Conservation (phyloP, 2,888 invertebrate genomes). For the Campoplex capitator region DNA sequence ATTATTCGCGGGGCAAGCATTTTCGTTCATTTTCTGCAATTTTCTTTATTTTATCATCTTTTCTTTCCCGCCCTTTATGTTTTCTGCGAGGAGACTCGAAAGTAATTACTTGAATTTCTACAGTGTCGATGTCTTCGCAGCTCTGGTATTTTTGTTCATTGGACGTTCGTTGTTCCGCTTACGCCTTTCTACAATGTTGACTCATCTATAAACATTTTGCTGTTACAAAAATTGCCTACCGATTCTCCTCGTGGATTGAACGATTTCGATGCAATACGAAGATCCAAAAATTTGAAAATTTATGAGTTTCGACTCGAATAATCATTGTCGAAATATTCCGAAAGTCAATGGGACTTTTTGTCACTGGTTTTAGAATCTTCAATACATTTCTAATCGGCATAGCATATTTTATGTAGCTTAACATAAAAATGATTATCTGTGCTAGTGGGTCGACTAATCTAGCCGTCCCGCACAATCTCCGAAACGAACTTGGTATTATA, state of each 20-base stretch:
- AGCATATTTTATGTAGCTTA: constrained; percentile 42
- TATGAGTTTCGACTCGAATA: not conserved
- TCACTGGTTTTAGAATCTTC: constrained; percentile 1
- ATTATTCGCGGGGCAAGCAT: not conserved
- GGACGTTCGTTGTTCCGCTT: not conserved
- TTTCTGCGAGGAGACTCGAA: not conserved
- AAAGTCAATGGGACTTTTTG: constrained; percentile 37
- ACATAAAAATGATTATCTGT: constrained; percentile 79
- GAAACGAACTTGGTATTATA: not conserved
- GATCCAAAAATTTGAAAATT: not conserved
- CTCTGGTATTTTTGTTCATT: not conserved
- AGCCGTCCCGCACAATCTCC: constrained; percentile 78
- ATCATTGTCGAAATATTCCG: constrained; percentile 74
- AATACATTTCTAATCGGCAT: not conserved
- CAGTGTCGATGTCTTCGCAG: too few relatives aligned
- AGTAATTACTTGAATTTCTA: not conserved
- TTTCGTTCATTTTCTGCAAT: not conserved
- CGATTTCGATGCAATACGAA: not conserved
- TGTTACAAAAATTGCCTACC: not conserved
- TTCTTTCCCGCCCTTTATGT: constrained; percentile 9
- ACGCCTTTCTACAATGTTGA: not conserved
- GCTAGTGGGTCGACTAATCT: constrained; percentile 81
- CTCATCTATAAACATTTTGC: not conserved
- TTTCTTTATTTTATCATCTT: not conserved
- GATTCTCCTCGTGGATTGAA: not conserved